phyloP scores from a whole-genome alignment of 2,888 invertebrate genomes.

The Xylota sylvarum region DNA sequence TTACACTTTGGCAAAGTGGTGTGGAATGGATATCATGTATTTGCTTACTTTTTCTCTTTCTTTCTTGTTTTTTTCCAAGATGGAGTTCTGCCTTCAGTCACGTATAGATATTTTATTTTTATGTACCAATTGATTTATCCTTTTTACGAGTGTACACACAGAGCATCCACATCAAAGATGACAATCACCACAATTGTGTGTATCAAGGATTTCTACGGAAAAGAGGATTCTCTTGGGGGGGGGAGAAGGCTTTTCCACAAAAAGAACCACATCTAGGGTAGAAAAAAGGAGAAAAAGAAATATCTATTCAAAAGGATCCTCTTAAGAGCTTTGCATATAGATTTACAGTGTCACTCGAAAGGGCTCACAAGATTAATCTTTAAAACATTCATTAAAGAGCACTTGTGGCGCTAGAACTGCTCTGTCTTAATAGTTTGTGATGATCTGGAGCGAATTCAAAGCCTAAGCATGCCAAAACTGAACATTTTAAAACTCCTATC shows the following conservation, averaged over 20 bases:
- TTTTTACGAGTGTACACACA: slow-evolving; percentile 46
- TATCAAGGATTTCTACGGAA: slow-evolving; percentile 43
- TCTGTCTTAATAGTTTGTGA: no score
- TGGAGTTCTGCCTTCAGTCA: slow-evolving; percentile 42
- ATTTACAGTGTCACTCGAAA: slow-evolving; percentile 8
- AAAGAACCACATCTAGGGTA: no score
- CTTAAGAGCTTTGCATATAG: slow-evolving; percentile 14
- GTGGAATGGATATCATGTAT: slow-evolving; percentile 1
- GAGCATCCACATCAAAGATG: slow-evolving; percentile 60
- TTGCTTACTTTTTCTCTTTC: slow-evolving; percentile 1
- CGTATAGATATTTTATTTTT: slow-evolving; percentile 68
- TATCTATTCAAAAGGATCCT: background rate
- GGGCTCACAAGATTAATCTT: no score
- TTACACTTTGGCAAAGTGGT: slow-evolving; percentile 27
- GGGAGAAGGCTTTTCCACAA: background rate
- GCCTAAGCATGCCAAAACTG: no score
- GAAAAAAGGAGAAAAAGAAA: background rate
- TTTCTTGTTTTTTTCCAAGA: background rate
- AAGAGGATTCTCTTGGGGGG: slow-evolving; percentile 36
- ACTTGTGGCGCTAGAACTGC: no score
- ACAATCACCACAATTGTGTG: slow-evolving; percentile 72
- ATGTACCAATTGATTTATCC: slow-evolving; percentile 70
- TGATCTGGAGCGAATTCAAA: no score
- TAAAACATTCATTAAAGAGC: no score
- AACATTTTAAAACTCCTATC: no score